Conservation (phyloP, 2,797 vertebrate species). For the Pseudopleuronectes americanus region DNA sequence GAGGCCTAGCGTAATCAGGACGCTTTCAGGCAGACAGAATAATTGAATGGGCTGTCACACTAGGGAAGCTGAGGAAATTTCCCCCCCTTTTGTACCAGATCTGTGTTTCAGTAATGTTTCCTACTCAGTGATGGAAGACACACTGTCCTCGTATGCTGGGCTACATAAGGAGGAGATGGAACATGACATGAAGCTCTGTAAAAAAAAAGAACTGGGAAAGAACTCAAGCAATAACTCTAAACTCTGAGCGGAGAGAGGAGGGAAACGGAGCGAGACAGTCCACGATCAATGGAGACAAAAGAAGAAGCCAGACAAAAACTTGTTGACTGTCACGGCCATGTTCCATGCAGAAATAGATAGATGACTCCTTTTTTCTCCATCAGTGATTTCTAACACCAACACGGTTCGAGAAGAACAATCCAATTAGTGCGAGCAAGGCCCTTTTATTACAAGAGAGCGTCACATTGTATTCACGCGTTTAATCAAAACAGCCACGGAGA, state of each 20-base stretch:
- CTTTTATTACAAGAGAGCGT: constrained; percentile 70
- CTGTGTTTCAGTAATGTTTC: constrained; percentile 62
- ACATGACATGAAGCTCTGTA: not conserved
- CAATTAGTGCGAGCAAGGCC: constrained; percentile 74
- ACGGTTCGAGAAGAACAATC: constrained; percentile 71
- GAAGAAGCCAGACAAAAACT: constrained; percentile 6
- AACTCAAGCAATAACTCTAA: constrained; percentile 5
- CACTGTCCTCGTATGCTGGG: not conserved
- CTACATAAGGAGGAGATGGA: constrained; percentile 20
- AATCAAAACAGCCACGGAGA: constrained; percentile 78
- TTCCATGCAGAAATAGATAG: constrained; percentile 31
- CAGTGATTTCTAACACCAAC: constrained; percentile 50
- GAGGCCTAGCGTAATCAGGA: constrained; percentile 71
- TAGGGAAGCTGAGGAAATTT: constrained; percentile 31
- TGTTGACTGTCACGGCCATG: constrained; percentile 37
- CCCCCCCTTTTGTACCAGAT: constrained; percentile 29
- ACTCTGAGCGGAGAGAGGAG: not conserved
- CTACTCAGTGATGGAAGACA: constrained; percentile 25
- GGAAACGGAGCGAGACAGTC: constrained; percentile 6
- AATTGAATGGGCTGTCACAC: constrained; percentile 64
- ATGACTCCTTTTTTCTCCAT: constrained; percentile 40
- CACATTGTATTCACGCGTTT: constrained; percentile 72
- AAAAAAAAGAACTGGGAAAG: not conserved
- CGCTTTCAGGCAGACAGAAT: constrained; percentile 71
- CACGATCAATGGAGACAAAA: constrained; percentile 18